A percentile compares a stretch with the other conserved stretches of the same genome.
These are phyloP conservation scores for Conops quadrifasciatus DNA, from an alignment of 2,888 invertebrate species.

Conservation along the genomic window DNA sequence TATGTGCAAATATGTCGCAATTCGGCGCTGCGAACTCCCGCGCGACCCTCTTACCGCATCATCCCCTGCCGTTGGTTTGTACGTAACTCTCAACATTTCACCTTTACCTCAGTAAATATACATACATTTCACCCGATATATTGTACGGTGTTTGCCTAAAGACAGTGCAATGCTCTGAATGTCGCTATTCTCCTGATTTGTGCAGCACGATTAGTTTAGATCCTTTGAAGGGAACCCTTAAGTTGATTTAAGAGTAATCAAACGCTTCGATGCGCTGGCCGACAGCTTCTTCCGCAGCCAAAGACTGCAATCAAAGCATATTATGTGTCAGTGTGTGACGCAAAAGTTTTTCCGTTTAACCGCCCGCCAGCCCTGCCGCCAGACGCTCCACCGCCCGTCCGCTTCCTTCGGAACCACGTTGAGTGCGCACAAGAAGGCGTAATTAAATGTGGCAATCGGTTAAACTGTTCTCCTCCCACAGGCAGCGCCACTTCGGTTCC, in stretches of 20 bases:
- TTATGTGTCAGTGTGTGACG: not conserved
- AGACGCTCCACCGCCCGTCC: not conserved
- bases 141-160: not conserved
- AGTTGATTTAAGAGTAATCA: not conserved
- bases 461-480: not conserved
- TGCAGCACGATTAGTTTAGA: not conserved
- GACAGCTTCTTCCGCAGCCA: not conserved
- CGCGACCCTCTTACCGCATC: too few relatives aligned
- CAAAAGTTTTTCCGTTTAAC: not conserved
- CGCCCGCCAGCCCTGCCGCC: not conserved
- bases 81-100: too few relatives aligned
- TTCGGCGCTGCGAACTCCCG: too few relatives aligned
- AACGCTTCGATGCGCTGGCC: not conserved
- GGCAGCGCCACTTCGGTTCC: not conserved
- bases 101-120: too few relatives aligned
- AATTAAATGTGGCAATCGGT: constrained; percentile 6
- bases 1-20: too few relatives aligned
- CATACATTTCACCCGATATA: not conserved
- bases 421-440: not conserved
- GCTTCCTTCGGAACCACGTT: too few relatives aligned
- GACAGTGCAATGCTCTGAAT: too few relatives aligned
- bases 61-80: too few relatives aligned
- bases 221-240: not conserved
- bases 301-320: not conserved
- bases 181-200: too few relatives aligned